A percentile compares a stretch with the other conserved stretches of the same genome.
These are phyloP conservation scores for Dryococelus australis DNA, from an alignment of 2,888 invertebrate genomes.

Conservation along the genomic window DNA sequence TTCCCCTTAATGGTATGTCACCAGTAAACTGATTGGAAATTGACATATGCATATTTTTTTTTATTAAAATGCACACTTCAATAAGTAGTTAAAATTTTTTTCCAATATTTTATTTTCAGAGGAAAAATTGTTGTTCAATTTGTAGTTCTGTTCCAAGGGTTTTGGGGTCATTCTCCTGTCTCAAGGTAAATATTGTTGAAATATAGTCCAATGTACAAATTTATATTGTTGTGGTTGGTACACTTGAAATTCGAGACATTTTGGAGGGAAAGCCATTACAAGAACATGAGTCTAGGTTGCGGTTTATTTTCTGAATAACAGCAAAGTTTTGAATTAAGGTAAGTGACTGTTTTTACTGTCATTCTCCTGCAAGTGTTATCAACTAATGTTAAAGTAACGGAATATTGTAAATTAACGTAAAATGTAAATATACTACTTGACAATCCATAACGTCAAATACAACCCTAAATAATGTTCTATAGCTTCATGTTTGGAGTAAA, in stretches of 20 bases:
- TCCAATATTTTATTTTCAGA: not conserved
- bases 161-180: not conserved
- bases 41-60: slow-evolving; percentile 19
- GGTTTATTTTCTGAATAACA: not conserved
- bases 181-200: too few relatives aligned
- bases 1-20: too few relatives aligned
- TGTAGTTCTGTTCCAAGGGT: not conserved
- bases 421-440: not conserved
- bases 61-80: not conserved
- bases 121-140: not conserved
- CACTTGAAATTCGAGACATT: not conserved
- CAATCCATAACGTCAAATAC: not conserved
- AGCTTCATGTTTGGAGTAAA: not conserved
- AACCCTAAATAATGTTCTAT: not conserved
- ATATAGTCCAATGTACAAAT: not conserved
- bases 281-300: too few relatives aligned
- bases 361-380: too few relatives aligned
- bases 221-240: not conserved
- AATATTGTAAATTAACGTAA: not conserved
- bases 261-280: not conserved
- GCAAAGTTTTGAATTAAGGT: not conserved
- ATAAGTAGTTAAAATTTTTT: not conserved
- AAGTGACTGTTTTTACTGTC: not conserved
- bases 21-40: too few relatives aligned
- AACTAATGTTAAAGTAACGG: not conserved